Conservation (phyloP, 2,113 vertebrate species). For the Pao palembangensis region DNA sequence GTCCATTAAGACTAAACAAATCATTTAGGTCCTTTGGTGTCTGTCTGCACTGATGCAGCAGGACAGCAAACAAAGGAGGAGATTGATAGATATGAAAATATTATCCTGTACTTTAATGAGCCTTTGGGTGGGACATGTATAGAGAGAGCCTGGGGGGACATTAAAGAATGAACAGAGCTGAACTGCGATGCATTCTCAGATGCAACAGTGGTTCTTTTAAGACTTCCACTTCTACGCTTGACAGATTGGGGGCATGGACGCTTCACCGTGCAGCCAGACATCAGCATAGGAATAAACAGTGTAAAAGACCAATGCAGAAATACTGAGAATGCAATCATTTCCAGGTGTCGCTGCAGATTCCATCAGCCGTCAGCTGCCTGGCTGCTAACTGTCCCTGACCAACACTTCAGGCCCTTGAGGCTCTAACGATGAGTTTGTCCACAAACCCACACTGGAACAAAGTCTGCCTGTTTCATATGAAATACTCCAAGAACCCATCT, state of each 20-base stretch:
- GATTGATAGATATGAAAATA: slow-evolving; percentile 65
- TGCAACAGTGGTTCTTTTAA: slow-evolving; percentile 1
- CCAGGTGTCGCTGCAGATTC: slow-evolving; percentile 61
- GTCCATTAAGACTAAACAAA: slow-evolving; percentile 58
- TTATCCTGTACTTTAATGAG: slow-evolving; percentile 48
- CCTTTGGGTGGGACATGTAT: slow-evolving; percentile 19
- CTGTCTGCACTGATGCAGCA: slow-evolving; percentile 52
- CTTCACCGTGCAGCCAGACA: slow-evolving; percentile 42
- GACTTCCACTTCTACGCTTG: slow-evolving; percentile 15
- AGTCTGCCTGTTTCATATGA: slow-evolving; percentile 32
- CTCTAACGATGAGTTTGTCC: slow-evolving; percentile 1
- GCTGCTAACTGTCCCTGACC: slow-evolving; percentile 37
- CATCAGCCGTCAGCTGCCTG: slow-evolving; percentile 20
- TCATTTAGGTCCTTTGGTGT: slow-evolving; percentile 15
- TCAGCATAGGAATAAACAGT: slow-evolving; percentile 59
- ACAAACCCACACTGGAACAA: slow-evolving; percentile 1
- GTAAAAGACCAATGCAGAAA: slow-evolving; percentile 65
- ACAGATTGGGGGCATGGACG: slow-evolving; percentile 13
- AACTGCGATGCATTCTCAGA: slow-evolving; percentile 5
- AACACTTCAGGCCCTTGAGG: slow-evolving; percentile 25
- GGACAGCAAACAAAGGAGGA: slow-evolving; percentile 47
- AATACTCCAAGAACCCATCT: slow-evolving; percentile 2
- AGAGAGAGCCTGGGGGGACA: slow-evolving; percentile 23
- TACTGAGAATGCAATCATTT: slow-evolving; percentile 64
- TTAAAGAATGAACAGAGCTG: slow-evolving; percentile 16